Base-by-base conservation (phyloP, 2,113 vertebrate genomes). In the Empidonax alnorum region DNA sequence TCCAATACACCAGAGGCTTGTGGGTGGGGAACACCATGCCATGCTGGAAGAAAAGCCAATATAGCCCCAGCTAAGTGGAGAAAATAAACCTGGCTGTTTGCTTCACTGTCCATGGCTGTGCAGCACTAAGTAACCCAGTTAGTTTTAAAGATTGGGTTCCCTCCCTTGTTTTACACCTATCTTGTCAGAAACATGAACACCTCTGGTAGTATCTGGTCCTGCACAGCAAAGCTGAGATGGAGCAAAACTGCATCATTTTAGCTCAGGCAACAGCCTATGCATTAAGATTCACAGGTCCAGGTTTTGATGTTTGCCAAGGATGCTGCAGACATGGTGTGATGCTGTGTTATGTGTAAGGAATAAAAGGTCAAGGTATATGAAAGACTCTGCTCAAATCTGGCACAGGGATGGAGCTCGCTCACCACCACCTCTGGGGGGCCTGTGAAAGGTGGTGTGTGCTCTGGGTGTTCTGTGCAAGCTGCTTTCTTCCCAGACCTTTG, bases 251-350 rank as follows among this genome's bases (percentile, higher is more conserved):
- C 37, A 15, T 58, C 72, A 16, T 25, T 33, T 28, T 9, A 73
- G n/a, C 63, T 73, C n/a, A 4, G 53, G 41, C 63, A 77, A 80
- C 83, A 77, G n/a, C 28, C 59, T 33, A 53, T 39, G 44, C 63
- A 0, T 8, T 37, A n/a, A 63, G 59, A n/a, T 62, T 69, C 49
- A 6, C 0, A 0, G 24, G 37, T 37, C 53, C 22, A 0, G 47
- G 55, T 69, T 47, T 33, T 50, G 50, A 30, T 49, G 62, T 47
- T 44, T 79, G 79, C 67, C 0, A 1, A 28, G 71, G 53, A 25
- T 37, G 71, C 59, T 33, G 82, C 39, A 3, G 17, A 6, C n/a
- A 1, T 20, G 19, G 24, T 5, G 3, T 18, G 39, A 22, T 53
- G 78, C 71, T 59, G 50, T 2, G 2, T 31, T 71, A 0, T 3